Evolutionary conservation across 2,113 vertebrate species (phyloP).

Genomic region (Trichomycterus rosablanca): DNA sequence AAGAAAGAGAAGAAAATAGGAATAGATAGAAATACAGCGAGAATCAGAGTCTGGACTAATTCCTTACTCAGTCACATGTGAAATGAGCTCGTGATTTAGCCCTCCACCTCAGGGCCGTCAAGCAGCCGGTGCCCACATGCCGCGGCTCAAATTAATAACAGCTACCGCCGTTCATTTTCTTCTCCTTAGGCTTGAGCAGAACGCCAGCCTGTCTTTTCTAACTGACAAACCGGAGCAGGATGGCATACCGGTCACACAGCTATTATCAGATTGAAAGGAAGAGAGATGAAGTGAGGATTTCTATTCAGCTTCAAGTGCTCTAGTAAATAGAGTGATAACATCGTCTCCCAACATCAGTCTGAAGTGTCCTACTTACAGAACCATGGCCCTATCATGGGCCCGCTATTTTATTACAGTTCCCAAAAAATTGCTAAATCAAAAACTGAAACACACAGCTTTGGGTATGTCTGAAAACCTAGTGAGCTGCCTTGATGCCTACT

Average conservation of each 20-base stretch:
- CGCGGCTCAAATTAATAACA: slow-evolving; percentile 61
- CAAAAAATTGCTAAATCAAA: no score
- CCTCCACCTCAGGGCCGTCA: slow-evolving; percentile 50
- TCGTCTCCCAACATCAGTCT: slow-evolving; percentile 7
- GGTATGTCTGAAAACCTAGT: no score
- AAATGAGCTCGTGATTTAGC: slow-evolving; percentile 69
- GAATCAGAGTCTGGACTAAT: slow-evolving; percentile 65
- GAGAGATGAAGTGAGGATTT: slow-evolving; percentile 17
- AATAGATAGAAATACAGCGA: slow-evolving; percentile 35
- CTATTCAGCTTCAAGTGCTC: slow-evolving; percentile 25
- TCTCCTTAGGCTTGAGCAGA: slow-evolving; percentile 39
- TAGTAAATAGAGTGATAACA: no score
- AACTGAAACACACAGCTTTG: no score
- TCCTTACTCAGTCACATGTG: slow-evolving; percentile 71
- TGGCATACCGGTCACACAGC: slow-evolving; percentile 53
- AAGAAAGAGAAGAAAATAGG: slow-evolving; percentile 12
- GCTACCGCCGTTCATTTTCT: slow-evolving; percentile 34
- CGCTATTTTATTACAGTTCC: no score
- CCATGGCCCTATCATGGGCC: no score
- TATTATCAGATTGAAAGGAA: slow-evolving; percentile 56
- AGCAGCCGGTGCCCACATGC: slow-evolving; percentile 48
- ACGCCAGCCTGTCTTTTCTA: slow-evolving; percentile 28
- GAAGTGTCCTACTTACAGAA: no score
- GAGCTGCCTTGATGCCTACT: no score
- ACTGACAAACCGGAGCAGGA: slow-evolving; percentile 47